Evolutionary conservation across 1,140 invertebrate genomes (phyloP), one percentile per base, ranked within the genome.

Genomic region (Cotesia vestalis): DNA sequence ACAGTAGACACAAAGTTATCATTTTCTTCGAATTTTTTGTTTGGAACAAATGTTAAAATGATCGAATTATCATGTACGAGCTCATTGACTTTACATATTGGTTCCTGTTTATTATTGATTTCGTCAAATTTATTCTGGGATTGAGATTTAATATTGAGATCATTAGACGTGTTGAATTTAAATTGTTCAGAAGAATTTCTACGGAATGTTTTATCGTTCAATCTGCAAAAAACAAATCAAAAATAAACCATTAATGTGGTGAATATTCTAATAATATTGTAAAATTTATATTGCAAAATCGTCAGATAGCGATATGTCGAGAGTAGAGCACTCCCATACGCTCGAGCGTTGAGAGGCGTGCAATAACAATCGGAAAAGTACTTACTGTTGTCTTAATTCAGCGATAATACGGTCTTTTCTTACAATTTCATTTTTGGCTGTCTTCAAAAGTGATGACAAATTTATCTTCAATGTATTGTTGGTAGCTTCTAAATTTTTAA

Each of bases 381-480:
- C 79, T 66, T 78, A 86, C 86, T 81, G 38, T 27, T 74, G 72
- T 67, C 84, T 82, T 4, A 89, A 75, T 57, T 88, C 82, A 6
- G 70, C 60, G 61, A 89, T 86, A 51, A 77, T 82, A 59, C 74
- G 78, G 72, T 89, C 85, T 73, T 89, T 89, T 12, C 88, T 76
- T 27, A 72, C 36, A 69, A 89, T 82, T 81, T 89, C 88, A 4
- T 80, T 77, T 73, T 81, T 85, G 0, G 88, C 88, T 20, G 88
- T 89, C 76, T 85, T 84, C 17, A 84, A 77, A 17, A 89, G 73
- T 8, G 86, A 86, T 4, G 85, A 87, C 14, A 88, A 75, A 77
- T 88, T 87, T 1, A 35, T 73, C 61, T 83, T 74, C 27, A 88
- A 78, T 11, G 70, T 78, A 59, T 77, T 61, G 11, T 84, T 84